These are phyloP conservation scores for Drosophila rellima DNA, from an alignment of 2,888 invertebrate genomes.

Conservation along the genomic window DNA sequence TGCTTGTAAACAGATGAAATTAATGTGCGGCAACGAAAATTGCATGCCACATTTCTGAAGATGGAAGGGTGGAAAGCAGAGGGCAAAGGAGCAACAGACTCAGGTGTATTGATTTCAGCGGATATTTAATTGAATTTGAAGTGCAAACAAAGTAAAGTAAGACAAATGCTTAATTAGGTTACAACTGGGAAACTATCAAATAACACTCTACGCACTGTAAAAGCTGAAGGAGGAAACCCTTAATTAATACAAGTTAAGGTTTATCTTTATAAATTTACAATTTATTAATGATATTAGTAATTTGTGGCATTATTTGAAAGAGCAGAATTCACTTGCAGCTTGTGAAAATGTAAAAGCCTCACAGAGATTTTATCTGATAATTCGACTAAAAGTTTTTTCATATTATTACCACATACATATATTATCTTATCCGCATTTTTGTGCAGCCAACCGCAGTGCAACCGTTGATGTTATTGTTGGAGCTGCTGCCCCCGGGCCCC, in stretches of 20 bases:
- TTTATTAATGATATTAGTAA: not conserved
- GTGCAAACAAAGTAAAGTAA: not conserved
- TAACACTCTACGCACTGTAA: not conserved
- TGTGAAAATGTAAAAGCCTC: constrained; percentile 10
- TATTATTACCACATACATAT: constrained; percentile 39
- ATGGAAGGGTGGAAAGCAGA: not conserved
- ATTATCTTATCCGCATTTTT: constrained; percentile 20
- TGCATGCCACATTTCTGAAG: constrained; percentile 12
- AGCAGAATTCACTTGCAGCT: constrained; percentile 3
- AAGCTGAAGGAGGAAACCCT: not conserved
- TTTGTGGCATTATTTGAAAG: too few species aligned
- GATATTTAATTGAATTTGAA: constrained; percentile 41
- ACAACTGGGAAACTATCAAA: not conserved
- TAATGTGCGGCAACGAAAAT: constrained; percentile 67
- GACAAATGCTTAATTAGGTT: not conserved
- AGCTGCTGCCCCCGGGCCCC: not conserved
- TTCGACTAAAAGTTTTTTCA: constrained; percentile 15
- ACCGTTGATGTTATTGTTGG: constrained; percentile 5
- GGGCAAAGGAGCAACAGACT: constrained; percentile 20
- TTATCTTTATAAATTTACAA: not conserved
- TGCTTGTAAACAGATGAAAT: constrained; percentile 74
- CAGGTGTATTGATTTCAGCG: constrained; percentile 49
- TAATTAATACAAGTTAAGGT: not conserved
- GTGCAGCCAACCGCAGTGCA: constrained; percentile 31
- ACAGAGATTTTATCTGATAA: constrained; percentile 15